These are phyloP conservation scores for Halictus quadricinctus DNA, from an alignment of 2,888 invertebrate genomes.

Conservation along the genomic window DNA sequence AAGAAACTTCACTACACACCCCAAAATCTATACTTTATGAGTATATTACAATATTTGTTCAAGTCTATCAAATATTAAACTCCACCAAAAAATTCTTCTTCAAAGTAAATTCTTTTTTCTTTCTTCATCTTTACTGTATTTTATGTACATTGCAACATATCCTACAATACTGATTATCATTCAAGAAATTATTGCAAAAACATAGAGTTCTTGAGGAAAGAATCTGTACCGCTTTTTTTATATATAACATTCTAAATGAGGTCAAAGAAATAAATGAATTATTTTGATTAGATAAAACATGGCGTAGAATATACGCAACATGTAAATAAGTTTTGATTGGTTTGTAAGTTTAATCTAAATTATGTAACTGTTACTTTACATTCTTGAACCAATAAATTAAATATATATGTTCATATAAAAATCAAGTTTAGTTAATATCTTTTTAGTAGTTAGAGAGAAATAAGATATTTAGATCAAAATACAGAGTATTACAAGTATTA, in stretches of 20 bases:
- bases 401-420: constrained; percentile 32
- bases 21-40: constrained; percentile 1
- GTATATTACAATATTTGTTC: background rate
- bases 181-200: constrained; percentile 52
- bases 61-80: constrained; percentile 23
- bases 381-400: constrained; percentile 60
- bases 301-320: constrained; percentile 52
- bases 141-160: constrained; percentile 73
- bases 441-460: constrained; percentile 42
- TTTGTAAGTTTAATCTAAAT: constrained; percentile 59
- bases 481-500: constrained; percentile 5
- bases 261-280: constrained; percentile 46
- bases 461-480: constrained; percentile 36
- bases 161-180: constrained; percentile 77
- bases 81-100: constrained; percentile 50
- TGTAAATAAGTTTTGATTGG: constrained; percentile 68
- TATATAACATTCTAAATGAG: constrained; percentile 38
- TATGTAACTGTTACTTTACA: constrained; percentile 41
- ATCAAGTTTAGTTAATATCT: constrained; percentile 29
- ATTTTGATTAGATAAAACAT: constrained; percentile 67
- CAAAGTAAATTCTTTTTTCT: constrained; percentile 38
- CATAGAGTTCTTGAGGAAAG: constrained; percentile 37
- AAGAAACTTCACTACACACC: background rate
- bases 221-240: constrained; percentile 24
- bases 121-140: constrained; percentile 49